These are phyloP conservation scores for Chlorops oryzae DNA, from an alignment of 1,140 invertebrate species.

Conservation along the genomic window DNA sequence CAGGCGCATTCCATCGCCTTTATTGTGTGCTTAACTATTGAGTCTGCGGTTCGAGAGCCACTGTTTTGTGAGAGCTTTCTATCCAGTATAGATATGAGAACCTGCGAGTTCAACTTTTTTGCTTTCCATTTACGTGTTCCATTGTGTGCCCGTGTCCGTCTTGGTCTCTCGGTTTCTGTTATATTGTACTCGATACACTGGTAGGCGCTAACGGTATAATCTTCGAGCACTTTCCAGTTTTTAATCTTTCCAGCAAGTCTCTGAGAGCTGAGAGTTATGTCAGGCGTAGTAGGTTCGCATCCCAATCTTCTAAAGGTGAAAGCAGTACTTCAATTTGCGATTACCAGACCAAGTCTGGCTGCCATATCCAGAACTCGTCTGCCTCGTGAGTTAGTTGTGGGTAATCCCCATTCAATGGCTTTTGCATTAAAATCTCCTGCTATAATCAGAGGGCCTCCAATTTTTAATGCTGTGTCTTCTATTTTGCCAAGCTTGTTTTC, in stretches of 20 bases:
- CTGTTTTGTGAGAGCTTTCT: no score
- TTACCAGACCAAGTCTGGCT: slow-evolving; percentile 11
- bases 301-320: slow-evolving; percentile 1
- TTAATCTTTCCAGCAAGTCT: not conserved
- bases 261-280: slow-evolving; percentile 3
- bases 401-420: slow-evolving; percentile 22
- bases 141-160: no score
- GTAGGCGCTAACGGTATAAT: slow-evolving; percentile 4
- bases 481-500: not conserved
- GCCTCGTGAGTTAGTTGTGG: slow-evolving; percentile 14
- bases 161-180: not conserved
- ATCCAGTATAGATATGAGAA: no score
- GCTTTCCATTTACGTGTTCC: not conserved
- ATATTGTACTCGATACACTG: not conserved
- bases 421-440: no score
- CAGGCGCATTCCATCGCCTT: no score
- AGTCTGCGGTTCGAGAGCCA: no score
- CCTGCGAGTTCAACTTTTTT: no score
- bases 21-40: no score
- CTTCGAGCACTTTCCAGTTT: slow-evolving; percentile 4
- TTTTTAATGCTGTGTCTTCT: not conserved
- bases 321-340: slow-evolving; percentile 11
- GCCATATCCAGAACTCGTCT: slow-evolving; percentile 20
- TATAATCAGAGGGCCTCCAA: slow-evolving; percentile 5
- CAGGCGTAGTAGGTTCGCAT: not conserved